Evolutionary conservation across 2,888 invertebrate genomes (phyloP).

Genomic region (Chrysolina haemoptera): DNA sequence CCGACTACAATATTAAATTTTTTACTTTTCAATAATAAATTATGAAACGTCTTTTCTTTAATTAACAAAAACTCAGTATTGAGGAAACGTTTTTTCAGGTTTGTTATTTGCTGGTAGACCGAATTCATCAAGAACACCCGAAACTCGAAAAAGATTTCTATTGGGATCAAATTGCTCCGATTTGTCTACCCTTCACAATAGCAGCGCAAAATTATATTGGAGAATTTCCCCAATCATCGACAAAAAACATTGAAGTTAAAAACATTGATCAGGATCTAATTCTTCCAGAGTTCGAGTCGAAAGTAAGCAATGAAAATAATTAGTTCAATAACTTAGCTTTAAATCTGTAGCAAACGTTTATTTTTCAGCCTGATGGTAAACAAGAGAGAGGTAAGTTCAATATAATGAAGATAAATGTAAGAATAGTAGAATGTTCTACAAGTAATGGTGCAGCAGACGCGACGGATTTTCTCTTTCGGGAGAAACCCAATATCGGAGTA

Average conservation of each 20-base stretch:
- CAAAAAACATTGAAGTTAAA: constrained; percentile 83
- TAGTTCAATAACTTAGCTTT: background rate
- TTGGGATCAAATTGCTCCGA: constrained; percentile 77
- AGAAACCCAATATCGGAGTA: too few relatives aligned
- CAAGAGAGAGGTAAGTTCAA: constrained; percentile 31
- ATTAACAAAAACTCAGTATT: background rate
- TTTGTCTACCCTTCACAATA: constrained; percentile 87
- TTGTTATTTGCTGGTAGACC: constrained; percentile 91
- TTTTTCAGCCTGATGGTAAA: constrained; percentile 36
- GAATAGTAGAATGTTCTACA: too few relatives aligned
- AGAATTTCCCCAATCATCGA: constrained; percentile 88
- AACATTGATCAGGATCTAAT: constrained; percentile 72
- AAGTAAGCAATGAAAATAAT: constrained; percentile 34
- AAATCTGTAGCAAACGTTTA: constrained; percentile 1
- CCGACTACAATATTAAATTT: too few relatives aligned
- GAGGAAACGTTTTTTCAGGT: constrained; percentile 73
- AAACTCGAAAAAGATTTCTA: constrained; percentile 88
- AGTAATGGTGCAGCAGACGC: too few relatives aligned
- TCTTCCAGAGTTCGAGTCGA: constrained; percentile 51
- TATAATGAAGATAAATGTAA: constrained; percentile 27
- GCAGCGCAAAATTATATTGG: constrained; percentile 86
- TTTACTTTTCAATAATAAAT: background rate
- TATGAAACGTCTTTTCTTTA: background rate
- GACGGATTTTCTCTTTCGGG: too few relatives aligned
- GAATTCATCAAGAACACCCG: constrained; percentile 93